Percentiles rank a stretch among this genome's conserved stretches.
Evolutionary conservation across 2,888 invertebrate genomes (phyloP).

Genomic region (Carterocephalus palaemon): DNA sequence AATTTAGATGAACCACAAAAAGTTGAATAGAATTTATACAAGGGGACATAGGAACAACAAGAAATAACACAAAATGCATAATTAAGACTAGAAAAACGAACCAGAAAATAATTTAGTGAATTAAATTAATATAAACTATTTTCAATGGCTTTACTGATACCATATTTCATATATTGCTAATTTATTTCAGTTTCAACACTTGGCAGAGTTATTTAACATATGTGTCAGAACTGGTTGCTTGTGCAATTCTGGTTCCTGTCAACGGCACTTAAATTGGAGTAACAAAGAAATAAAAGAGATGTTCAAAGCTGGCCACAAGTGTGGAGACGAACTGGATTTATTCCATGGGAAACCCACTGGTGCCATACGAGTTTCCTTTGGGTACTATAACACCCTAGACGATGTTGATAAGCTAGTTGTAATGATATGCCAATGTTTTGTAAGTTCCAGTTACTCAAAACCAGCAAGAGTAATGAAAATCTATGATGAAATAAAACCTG

Average conservation of each 20-base stretch:
- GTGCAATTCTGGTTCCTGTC: constrained; percentile 97
- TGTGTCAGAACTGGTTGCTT: constrained; percentile 96
- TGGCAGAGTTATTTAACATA: constrained; percentile 92
- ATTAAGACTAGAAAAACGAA: no score
- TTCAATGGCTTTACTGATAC: no score
- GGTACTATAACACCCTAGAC: constrained; percentile 88
- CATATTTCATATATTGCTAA: neutral
- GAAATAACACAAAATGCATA: no score
- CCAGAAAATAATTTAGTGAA: no score
- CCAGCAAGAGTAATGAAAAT: constrained; percentile 49
- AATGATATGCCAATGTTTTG: constrained; percentile 88
- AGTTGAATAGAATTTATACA: no score
- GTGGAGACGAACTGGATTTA: constrained; percentile 93
- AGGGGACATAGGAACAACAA: no score
- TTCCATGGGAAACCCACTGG: constrained; percentile 94
- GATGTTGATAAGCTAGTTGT: constrained; percentile 85
- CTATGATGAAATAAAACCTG: constrained; percentile 28
- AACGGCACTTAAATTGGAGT: constrained; percentile 84
- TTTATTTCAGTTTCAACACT: constrained; percentile 85
- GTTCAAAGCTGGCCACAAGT: constrained; percentile 92
- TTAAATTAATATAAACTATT: no score
- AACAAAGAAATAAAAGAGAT: constrained; percentile 85
- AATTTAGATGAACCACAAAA: no score
- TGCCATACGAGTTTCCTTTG: constrained; percentile 94
- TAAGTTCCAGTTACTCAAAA: constrained; percentile 54